phyloP scores from a whole-genome alignment of 1,140 invertebrate genomes.

The Procambarus virginalis region DNA sequence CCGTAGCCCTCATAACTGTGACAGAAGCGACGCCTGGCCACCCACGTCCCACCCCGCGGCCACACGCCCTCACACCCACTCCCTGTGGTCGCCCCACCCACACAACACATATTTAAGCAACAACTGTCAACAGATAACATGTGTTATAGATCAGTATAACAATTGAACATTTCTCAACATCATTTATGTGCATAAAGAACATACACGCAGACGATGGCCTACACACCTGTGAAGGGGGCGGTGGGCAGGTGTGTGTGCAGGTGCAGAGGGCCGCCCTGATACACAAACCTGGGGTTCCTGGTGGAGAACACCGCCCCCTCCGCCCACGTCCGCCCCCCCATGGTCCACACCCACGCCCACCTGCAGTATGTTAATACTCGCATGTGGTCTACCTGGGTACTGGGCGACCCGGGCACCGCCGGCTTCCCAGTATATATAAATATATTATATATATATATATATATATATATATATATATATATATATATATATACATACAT shows the following conservation, averaged over 20 bases:
- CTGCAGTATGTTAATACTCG: neutral
- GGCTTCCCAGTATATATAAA: too few relatives aligned
- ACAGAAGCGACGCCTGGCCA: conserved; percentile 77
- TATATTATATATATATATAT: too few relatives aligned
- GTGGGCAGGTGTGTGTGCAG: conserved; percentile 2
- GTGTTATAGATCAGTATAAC: too few relatives aligned
- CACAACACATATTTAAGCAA: too few relatives aligned
- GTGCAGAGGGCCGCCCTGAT: conserved; percentile 18
- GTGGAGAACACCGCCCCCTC: conserved; percentile 28
- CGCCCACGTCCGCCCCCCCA: conserved; percentile 38
- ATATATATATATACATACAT: too few relatives aligned
- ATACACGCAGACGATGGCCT: neutral
- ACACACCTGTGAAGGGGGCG: neutral
- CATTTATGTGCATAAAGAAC: too few relatives aligned
- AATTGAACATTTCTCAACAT: too few relatives aligned
- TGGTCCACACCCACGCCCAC: conserved; percentile 57
- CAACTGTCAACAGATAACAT: too few relatives aligned
- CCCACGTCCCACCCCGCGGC: conserved; percentile 11
- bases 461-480: too few relatives aligned
- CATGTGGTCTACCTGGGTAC: too few relatives aligned
- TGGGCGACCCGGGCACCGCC: too few relatives aligned
- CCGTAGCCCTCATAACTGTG: conserved; percentile 81
- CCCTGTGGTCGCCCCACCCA: neutral
- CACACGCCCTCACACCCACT: conserved; percentile 3
- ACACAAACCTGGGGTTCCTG: neutral